Conservation (phyloP, 2,797 vertebrate genomes). For the Crax fasciolata region DNA sequence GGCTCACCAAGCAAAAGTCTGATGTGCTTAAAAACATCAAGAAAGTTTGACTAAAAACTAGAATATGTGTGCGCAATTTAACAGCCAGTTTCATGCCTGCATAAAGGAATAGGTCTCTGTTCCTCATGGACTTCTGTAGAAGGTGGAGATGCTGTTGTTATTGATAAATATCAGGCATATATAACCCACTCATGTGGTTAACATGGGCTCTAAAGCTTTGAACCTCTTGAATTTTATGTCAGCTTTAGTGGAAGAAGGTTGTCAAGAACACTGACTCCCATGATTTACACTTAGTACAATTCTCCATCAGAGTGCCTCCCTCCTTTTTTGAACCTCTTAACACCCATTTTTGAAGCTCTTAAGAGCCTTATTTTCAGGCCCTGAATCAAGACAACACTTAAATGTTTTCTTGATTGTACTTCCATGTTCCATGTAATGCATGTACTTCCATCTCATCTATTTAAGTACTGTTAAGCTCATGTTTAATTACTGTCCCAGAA, state of each 20-base stretch:
- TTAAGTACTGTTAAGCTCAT: background rate
- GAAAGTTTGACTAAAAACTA: background rate
- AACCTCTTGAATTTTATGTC: background rate
- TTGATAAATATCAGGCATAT: background rate
- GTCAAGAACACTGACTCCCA: background rate
- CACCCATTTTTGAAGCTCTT: background rate
- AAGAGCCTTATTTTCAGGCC: background rate
- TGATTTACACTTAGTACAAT: background rate
- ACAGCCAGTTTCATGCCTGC: background rate
- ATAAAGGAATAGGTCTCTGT: background rate
- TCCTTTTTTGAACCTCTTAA: background rate
- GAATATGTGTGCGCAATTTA: background rate
- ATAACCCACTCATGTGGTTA: background rate
- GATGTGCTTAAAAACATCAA: background rate
- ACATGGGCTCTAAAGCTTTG: background rate
- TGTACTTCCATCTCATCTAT: background rate
- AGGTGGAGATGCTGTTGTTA: background rate
- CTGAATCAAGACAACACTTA: background rate
- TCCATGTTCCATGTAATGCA: too few relatives aligned
- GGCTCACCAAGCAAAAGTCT: background rate
- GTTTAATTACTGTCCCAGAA: background rate
- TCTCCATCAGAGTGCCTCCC: background rate
- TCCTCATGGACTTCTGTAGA: background rate
- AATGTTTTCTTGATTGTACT: too few relatives aligned
- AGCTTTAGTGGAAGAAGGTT: background rate